Percentiles rank a stretch among this genome's conserved stretches.
phyloP scores from a whole-genome alignment of 2,888 invertebrate species.

The Cryptus armator region DNA sequence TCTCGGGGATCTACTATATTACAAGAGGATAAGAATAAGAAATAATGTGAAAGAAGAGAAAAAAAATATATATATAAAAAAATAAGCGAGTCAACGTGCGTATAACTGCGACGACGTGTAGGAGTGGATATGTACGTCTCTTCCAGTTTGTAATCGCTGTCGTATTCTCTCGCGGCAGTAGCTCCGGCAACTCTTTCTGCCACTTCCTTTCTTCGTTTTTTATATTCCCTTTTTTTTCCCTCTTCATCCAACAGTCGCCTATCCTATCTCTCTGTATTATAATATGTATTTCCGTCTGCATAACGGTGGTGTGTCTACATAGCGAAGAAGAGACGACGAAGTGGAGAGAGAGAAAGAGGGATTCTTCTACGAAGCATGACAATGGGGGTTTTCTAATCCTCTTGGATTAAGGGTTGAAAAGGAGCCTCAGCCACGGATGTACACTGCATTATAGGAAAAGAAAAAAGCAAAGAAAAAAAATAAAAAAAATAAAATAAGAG shows the following conservation, averaged over 20 bases:
- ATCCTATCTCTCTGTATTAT: conserved; percentile 33
- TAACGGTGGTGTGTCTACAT: conserved; percentile 23
- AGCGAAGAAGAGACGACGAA: conserved; percentile 21
- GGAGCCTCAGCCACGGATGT: conserved; percentile 63
- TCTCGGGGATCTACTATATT: conserved; percentile 16
- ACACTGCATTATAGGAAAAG: conserved; percentile 26
- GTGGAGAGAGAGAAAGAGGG: conserved; percentile 11
- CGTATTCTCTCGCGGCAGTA: conserved; percentile 46
- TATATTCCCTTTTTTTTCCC: conserved; percentile 15
- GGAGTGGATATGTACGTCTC: conserved; percentile 57
- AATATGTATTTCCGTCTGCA: conserved; percentile 50
- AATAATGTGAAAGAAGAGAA: conserved; percentile 11
- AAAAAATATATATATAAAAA: conserved; percentile 17
- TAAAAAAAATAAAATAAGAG: conserved; percentile 1
- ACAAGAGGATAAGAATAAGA: conserved; percentile 37
- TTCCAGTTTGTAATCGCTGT: conserved; percentile 65
- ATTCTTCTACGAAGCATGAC: conserved; percentile 81
- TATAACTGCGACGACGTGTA: conserved; percentile 48
- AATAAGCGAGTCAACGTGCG: conserved; percentile 1
- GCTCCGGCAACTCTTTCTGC: conserved; percentile 41
- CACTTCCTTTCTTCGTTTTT: conserved; percentile 16
- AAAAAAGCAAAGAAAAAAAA: background rate
- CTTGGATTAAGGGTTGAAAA: conserved; percentile 82
- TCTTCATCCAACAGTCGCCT: conserved; percentile 13
- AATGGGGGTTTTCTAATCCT: conserved; percentile 83